phyloP scores from a whole-genome alignment of 2,888 invertebrate species.

The Erpobdella octoculata region DNA sequence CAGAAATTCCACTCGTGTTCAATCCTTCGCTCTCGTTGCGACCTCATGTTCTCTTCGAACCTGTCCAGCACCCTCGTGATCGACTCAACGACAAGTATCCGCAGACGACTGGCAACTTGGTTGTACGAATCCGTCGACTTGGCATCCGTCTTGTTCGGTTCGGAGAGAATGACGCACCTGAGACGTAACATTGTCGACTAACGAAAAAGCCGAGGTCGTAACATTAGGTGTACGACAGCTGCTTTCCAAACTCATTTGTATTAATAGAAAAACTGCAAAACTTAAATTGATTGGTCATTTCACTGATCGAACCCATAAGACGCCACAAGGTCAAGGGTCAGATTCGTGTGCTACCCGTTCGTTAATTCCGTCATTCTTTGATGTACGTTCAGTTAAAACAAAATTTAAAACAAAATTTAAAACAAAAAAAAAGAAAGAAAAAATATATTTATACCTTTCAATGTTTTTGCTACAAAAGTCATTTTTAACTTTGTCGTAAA shows the following conservation, averaged over 20 bases:
- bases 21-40: conserved; percentile 79
- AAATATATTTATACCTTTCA: conserved; percentile 57
- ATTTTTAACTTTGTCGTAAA: conserved; percentile 83
- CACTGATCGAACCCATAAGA: too few relatives aligned
- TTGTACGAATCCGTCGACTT: conserved; percentile 76
- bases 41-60: conserved; percentile 81
- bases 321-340: too few relatives aligned
- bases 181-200: too few relatives aligned
- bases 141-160: conserved; percentile 80
- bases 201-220: too few relatives aligned
- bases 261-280: neutral
- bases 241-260: neutral
- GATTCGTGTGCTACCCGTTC: too few relatives aligned
- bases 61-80: conserved; percentile 73
- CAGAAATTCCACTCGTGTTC: conserved; percentile 87
- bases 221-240: too few relatives aligned
- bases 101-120: conserved; percentile 70
- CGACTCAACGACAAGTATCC: conserved; percentile 73
- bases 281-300: neutral
- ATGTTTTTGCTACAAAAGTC: conserved; percentile 86
- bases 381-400: too few relatives aligned
- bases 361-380: too few relatives aligned
- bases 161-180: conserved; percentile 79
- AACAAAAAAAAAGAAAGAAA: too few relatives aligned
- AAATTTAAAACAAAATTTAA: too few relatives aligned